Evolutionary conservation across 2,888 invertebrate species (phyloP).

Genomic region (Phania funesta): DNA sequence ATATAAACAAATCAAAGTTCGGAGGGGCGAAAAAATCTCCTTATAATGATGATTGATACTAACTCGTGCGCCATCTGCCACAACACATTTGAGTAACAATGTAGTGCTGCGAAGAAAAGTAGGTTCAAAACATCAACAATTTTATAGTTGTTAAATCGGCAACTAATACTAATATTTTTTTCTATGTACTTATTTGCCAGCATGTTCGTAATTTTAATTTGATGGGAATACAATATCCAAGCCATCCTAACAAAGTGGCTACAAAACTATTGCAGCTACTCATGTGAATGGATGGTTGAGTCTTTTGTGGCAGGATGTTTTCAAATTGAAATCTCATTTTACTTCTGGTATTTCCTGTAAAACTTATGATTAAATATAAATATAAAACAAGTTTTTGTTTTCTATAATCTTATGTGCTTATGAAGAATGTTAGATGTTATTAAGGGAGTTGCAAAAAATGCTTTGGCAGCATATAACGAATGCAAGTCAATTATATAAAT

Average conservation of each 20-base stretch:
- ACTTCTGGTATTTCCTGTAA: background rate
- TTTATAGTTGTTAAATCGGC: constrained; percentile 38
- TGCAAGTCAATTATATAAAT: too few relatives aligned
- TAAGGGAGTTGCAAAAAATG: background rate
- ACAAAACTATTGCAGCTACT: background rate
- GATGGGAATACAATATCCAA: background rate
- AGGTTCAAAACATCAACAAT: too few relatives aligned
- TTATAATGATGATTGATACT: constrained; percentile 6
- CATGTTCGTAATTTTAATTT: constrained; percentile 27
- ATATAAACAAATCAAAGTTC: too few relatives aligned
- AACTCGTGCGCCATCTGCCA: constrained; percentile 19
- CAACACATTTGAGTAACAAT: background rate
- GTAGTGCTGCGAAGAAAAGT: background rate
- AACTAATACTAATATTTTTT: constrained; percentile 32
- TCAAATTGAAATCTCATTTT: constrained; percentile 7
- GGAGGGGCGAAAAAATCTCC: too few relatives aligned
- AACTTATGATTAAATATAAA: constrained; percentile 33
- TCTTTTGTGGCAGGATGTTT: constrained; percentile 15
- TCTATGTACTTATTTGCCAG: background rate
- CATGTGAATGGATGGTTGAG: background rate
- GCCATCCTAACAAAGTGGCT: background rate
- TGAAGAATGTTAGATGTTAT: background rate
- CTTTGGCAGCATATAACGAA: too few relatives aligned
- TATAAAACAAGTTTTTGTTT: constrained; percentile 15
- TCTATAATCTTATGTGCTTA: background rate